phyloP scores from a whole-genome alignment of 2,113 vertebrate species.

The Callaeas wilsoni region DNA sequence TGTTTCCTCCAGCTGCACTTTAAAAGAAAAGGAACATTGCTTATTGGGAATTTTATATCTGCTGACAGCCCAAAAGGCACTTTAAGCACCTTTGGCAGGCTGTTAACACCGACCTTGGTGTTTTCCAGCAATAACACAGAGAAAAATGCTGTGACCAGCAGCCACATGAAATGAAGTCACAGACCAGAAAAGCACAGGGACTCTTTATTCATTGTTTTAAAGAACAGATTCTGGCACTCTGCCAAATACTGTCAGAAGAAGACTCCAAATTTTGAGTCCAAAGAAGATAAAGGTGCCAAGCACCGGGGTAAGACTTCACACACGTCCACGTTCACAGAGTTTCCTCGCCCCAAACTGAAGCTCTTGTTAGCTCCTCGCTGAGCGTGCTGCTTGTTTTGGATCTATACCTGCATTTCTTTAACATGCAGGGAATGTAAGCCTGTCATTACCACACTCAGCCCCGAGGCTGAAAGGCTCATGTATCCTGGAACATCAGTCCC shows the following conservation, averaged over 20 bases:
- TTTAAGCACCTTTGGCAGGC: conserved; percentile 10
- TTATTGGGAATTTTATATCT: not conserved
- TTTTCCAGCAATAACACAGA: conserved; percentile 40
- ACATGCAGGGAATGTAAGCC: not conserved
- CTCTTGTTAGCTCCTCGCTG: not conserved
- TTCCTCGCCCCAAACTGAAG: not conserved
- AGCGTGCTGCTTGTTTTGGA: not conserved
- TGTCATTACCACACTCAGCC: not conserved
- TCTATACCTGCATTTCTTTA: not conserved
- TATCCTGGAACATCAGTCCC: not conserved
- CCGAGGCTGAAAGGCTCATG: not conserved
- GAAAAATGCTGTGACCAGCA: conserved; percentile 37
- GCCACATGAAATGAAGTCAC: conserved; percentile 13
- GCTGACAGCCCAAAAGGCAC: not conserved
- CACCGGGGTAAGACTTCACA: not conserved
- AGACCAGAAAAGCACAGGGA: not conserved
- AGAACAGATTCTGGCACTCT: not conserved
- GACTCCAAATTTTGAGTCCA: not conserved
- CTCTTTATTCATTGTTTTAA: conserved; percentile 44
- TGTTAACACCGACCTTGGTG: not conserved
- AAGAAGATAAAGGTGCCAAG: not conserved
- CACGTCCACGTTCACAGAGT: not conserved
- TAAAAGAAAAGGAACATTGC: not conserved
- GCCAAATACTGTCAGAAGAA: not conserved
- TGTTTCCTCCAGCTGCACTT: not conserved